Evolutionary conservation across 2,113 vertebrate genomes (phyloP).

Genomic region (Balaeniceps rex): DNA sequence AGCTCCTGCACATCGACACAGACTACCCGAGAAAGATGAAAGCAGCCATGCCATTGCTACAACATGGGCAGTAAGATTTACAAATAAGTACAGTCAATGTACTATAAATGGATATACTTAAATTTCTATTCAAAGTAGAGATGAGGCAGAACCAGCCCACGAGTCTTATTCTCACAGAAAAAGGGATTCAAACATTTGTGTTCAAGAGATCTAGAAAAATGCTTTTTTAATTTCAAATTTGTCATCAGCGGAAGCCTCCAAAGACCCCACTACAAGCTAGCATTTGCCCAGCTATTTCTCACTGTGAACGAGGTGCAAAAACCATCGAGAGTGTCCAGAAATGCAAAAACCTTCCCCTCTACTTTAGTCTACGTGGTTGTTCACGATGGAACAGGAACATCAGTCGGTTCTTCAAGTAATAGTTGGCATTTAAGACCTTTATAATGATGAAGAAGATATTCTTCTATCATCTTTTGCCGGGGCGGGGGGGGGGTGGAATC

Average conservation of each 20-base stretch:
- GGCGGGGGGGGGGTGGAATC: too few species aligned
- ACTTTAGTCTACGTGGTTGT: rapidly evolving
- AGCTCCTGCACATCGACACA: rapidly evolving
- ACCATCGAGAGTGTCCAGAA: background rate
- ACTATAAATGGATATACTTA: too few species aligned
- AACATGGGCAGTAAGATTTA: background rate
- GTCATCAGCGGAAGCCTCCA: background rate
- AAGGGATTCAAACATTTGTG: background rate
- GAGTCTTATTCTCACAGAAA: background rate
- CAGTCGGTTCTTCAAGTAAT: rapidly evolving
- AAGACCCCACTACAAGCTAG: background rate
- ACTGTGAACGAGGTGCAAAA: background rate
- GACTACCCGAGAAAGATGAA: background rate
- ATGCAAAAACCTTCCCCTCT: too few species aligned
- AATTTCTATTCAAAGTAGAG: background rate
- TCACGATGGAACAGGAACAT: background rate
- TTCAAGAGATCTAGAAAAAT: background rate
- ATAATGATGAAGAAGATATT: background rate
- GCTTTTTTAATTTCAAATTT: background rate
- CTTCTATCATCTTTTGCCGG: background rate
- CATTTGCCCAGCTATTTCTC: background rate
- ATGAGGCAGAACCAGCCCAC: background rate
- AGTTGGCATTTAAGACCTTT: background rate
- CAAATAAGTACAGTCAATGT: background rate
- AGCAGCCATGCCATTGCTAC: background rate